Evolutionary conservation across 2,888 invertebrate genomes (phyloP).

Genomic region (Colostygia pectinataria): DNA sequence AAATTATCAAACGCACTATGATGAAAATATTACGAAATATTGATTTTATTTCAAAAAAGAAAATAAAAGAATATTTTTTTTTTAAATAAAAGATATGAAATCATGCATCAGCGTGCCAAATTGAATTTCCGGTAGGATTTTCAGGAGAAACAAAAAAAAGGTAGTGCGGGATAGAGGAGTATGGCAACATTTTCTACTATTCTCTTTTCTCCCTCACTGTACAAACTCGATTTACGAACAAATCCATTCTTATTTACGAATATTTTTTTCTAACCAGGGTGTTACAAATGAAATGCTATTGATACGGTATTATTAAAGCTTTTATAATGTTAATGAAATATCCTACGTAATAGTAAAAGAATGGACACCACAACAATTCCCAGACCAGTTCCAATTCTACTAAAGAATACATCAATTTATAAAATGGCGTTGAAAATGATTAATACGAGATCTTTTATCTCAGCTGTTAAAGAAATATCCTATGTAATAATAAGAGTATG

Average conservation of each 20-base stretch:
- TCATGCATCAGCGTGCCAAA: constrained; percentile 21
- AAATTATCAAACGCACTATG: too few species aligned
- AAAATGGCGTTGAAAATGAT: too few species aligned
- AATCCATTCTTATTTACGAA: constrained; percentile 9
- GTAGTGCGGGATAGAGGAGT: constrained; percentile 58
- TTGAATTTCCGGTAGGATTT: constrained; percentile 31
- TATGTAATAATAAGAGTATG: too few species aligned
- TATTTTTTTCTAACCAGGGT: constrained; percentile 51
- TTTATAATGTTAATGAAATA: constrained; percentile 19
- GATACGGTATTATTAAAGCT: constrained; percentile 38
- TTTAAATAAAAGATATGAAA: neutral
- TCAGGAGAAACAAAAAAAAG: constrained; percentile 47
- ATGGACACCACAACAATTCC: constrained; percentile 25
- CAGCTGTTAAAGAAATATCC: too few species aligned
- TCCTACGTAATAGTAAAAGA: constrained; percentile 24
- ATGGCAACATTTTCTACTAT: constrained; percentile 75
- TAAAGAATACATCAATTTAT: too few species aligned
- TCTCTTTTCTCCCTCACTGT: constrained; percentile 66
- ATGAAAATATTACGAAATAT: neutral
- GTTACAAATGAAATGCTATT: constrained; percentile 72
- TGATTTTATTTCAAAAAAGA: neutral
- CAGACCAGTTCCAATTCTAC: constrained; percentile 4
- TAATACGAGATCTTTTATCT: too few species aligned
- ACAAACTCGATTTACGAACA: constrained; percentile 68
- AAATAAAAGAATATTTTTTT: neutral